Evolutionary conservation across 1,140 invertebrate species (phyloP).

Genomic region (Pseudomyrmex flavicornis): DNA sequence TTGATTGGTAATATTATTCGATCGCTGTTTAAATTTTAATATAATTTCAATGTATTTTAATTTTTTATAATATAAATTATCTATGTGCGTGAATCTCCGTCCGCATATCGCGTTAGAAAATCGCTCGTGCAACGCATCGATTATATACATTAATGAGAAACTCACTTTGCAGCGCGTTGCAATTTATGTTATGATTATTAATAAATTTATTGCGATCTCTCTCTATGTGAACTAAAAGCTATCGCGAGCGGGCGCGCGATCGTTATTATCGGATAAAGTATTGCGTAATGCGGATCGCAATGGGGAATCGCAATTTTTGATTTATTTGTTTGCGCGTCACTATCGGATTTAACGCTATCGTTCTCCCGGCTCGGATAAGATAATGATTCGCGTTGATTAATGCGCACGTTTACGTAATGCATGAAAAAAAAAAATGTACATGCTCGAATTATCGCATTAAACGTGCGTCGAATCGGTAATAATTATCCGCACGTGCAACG

Average conservation of each 20-base stretch:
- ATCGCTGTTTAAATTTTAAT: background rate
- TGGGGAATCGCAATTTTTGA: background rate
- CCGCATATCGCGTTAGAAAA: slow-evolving; percentile 22
- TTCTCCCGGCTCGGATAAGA: slow-evolving; percentile 27
- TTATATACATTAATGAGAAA: slow-evolving; percentile 45
- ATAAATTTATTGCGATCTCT: slow-evolving; percentile 45
- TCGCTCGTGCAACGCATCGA: slow-evolving; percentile 11
- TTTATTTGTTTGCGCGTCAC: background rate
- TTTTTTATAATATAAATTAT: background rate
- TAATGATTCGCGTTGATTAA: background rate
- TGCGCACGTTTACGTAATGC: background rate
- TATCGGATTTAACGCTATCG: background rate
- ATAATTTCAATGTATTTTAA: slow-evolving; percentile 33
- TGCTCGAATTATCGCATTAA: slow-evolving; percentile 28
- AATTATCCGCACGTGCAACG: slow-evolving; percentile 31
- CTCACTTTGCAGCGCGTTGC: slow-evolving; percentile 36
- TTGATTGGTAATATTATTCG: slow-evolving; percentile 11
- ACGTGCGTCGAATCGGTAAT: slow-evolving; percentile 3
- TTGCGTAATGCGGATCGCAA: slow-evolving; percentile 16
- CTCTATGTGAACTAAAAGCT: background rate
- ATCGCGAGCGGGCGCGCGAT: background rate
- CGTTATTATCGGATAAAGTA: slow-evolving; percentile 24
- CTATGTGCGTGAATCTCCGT: background rate
- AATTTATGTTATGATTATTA: slow-evolving; percentile 45
- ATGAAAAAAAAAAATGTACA: background rate